These are phyloP conservation scores for Arrhamphus sclerolepis DNA, from an alignment of 2,797 vertebrate species.

Conservation along the genomic window DNA sequence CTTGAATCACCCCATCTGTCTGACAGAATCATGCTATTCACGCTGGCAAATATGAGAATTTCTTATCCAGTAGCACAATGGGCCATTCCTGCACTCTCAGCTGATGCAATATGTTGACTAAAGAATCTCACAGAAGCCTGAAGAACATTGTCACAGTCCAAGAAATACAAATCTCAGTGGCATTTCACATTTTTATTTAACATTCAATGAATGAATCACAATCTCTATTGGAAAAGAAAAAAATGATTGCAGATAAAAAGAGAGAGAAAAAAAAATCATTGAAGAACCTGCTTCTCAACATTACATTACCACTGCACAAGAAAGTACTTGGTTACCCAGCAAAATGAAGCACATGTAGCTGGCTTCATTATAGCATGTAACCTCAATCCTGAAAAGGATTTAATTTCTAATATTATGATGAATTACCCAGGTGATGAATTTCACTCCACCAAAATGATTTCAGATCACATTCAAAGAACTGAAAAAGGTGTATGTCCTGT, in stretches of 20 bases:
- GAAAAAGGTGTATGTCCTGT: slow-evolving; percentile 6
- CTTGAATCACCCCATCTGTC: slow-evolving; percentile 58
- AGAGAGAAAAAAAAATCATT: slow-evolving; percentile 2
- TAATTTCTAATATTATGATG: slow-evolving; percentile 31
- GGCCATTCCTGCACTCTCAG: slow-evolving; percentile 16
- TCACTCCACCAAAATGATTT: slow-evolving; percentile 31
- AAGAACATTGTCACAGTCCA: slow-evolving; percentile 30
- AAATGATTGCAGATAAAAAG: slow-evolving; percentile 10
- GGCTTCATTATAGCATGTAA: slow-evolving; percentile 28
- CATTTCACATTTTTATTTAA: slow-evolving; percentile 24
- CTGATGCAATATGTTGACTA: slow-evolving; percentile 34
- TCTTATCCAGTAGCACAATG: slow-evolving; percentile 36
- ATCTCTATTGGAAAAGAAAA: slow-evolving; percentile 22
- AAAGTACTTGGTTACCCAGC: slow-evolving; percentile 27
- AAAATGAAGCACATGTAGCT: slow-evolving; percentile 28
- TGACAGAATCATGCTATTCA: slow-evolving; percentile 50
- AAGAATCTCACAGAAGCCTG: slow-evolving; percentile 29
- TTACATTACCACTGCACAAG: slow-evolving; percentile 30
- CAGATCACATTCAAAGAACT: slow-evolving; percentile 16
- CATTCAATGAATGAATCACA: slow-evolving; percentile 27
- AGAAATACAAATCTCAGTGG: slow-evolving; percentile 10
- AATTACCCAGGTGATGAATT: slow-evolving; percentile 33
- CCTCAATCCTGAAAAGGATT: slow-evolving; percentile 2
- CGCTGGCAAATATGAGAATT: slow-evolving; percentile 36
- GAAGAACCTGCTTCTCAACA: slow-evolving; percentile 24